phyloP scores from a whole-genome alignment of 1,140 invertebrate genomes.

The Drosophila pachea region DNA sequence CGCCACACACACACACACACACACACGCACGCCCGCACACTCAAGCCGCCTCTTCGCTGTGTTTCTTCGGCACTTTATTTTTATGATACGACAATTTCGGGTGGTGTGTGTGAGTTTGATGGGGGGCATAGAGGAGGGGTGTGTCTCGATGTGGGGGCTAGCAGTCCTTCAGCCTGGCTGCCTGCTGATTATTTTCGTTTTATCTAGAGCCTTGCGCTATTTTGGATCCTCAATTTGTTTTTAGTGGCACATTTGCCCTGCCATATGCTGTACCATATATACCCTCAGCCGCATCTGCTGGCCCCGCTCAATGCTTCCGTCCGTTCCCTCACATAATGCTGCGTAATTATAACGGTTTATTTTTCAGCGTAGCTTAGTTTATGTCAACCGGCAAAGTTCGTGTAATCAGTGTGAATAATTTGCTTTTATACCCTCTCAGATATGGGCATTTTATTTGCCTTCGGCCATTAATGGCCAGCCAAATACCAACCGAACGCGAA shows the following conservation, averaged over 20 bases:
- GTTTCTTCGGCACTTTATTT: conserved; percentile 68
- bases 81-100: conserved; percentile 70
- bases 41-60: conserved; percentile 35
- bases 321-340: conserved; percentile 42
- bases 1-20: background rate
- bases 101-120: conserved; percentile 8
- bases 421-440: conserved; percentile 54
- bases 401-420: conserved; percentile 77
- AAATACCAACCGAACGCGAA: conserved; percentile 12
- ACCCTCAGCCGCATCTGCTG: background rate
- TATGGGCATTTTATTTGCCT: conserved; percentile 62
- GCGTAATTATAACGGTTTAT: conserved; percentile 74
- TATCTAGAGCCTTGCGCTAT: conserved; percentile 73
- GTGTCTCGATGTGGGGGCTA: conserved; percentile 6
- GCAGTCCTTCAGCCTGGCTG: conserved; percentile 65
- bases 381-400: conserved; percentile 61
- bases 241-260: conserved; percentile 56
- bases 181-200: conserved; percentile 75
- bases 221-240: conserved; percentile 75
- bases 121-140: conserved; percentile 3
- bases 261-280: conserved; percentile 48
- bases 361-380: conserved; percentile 66
- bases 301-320: no score
- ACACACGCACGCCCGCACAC: background rate
- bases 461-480: conserved; percentile 22